These are phyloP conservation scores for Haliaeetus leucogaster DNA, from an alignment of 2,113 vertebrate genomes.

Conservation along the genomic window DNA sequence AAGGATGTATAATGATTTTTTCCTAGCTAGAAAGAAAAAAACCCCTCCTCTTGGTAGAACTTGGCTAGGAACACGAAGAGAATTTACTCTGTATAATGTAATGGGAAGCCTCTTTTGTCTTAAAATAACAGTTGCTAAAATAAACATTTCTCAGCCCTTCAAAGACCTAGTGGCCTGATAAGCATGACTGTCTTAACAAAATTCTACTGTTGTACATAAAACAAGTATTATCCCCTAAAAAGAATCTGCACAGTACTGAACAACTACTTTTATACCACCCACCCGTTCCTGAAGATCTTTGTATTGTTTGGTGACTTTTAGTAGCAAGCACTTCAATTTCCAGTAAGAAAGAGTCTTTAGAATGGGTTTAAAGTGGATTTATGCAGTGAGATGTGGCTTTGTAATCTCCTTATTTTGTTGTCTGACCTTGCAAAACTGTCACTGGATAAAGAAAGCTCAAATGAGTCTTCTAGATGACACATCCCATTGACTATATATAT, in stretches of 20 bases:
- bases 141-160: neutral
- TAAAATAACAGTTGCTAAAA: neutral
- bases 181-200: neutral
- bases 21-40: neutral
- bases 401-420: neutral
- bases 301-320: neutral
- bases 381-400: neutral
- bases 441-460: neutral
- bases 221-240: neutral
- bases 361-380: neutral
- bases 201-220: neutral
- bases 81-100: neutral
- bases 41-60: neutral
- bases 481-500: neutral
- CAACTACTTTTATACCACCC: neutral
- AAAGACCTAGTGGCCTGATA: neutral
- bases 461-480: neutral
- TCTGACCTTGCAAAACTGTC: neutral
- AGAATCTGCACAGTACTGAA: neutral
- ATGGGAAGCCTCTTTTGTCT: neutral
- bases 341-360: neutral
- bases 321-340: neutral
- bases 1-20: neutral
- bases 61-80: neutral
- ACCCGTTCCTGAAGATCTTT: neutral